Conservation (phyloP, 2,888 invertebrate genomes). For the Epinotia demarniana region DNA sequence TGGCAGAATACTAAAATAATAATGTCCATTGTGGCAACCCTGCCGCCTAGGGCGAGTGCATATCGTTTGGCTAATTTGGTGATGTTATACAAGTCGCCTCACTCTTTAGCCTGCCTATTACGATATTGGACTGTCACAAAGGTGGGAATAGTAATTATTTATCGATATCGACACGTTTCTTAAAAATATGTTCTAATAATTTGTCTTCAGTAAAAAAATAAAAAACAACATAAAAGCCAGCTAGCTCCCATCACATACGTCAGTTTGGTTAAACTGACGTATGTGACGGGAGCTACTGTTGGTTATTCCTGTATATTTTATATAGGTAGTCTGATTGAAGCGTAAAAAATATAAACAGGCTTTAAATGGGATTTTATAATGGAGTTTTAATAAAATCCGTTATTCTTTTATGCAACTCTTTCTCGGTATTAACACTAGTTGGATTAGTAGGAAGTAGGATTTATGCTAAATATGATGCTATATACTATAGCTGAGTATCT, state of each 20-base stretch:
- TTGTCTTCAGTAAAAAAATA: too few species aligned
- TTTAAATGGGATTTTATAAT: too few species aligned
- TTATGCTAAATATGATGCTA: slow-evolving; percentile 4
- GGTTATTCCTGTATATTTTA: too few species aligned
- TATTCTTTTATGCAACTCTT: too few species aligned
- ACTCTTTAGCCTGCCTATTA: slow-evolving; percentile 83
- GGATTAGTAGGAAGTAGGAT: neutral
- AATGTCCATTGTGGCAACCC: slow-evolving; percentile 62
- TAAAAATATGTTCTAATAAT: too few species aligned
- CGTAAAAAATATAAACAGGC: too few species aligned
- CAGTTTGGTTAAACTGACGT: too few species aligned
- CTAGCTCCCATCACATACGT: too few species aligned
- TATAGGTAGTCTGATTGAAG: too few species aligned
- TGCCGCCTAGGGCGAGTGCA: slow-evolving; percentile 77
- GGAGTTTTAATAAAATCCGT: too few species aligned
- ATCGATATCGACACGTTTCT: slow-evolving; percentile 20
- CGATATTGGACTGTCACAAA: slow-evolving; percentile 74
- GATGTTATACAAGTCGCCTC: slow-evolving; percentile 82
- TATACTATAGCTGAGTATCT: slow-evolving; percentile 3
- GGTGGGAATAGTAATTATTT: slow-evolving; percentile 51
- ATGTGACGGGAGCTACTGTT: too few species aligned
- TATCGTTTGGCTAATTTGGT: slow-evolving; percentile 81
- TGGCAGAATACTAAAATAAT: slow-evolving; percentile 38
- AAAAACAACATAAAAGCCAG: too few species aligned
- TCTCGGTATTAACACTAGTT: neutral